Evolutionary conservation across 2,113 vertebrate species (phyloP).

Genomic region (Mesitornis unicolor): DNA sequence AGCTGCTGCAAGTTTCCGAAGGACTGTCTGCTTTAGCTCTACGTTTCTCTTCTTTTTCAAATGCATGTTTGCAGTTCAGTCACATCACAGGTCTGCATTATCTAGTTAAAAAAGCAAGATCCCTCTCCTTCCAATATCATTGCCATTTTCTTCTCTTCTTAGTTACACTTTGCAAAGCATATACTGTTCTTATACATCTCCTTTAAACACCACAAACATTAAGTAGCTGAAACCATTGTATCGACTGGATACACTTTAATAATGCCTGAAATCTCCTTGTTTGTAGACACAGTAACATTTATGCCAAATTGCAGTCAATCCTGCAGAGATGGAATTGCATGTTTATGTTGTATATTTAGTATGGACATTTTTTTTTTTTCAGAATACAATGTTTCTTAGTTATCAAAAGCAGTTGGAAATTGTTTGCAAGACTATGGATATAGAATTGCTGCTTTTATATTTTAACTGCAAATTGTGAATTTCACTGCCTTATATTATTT

Average conservation of each 20-base stretch:
- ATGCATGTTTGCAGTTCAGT: conserved; percentile 47
- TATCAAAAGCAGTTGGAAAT: conserved; percentile 91
- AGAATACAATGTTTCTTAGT: conserved; percentile 90
- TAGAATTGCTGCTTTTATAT: conserved; percentile 93
- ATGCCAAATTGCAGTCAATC: conserved; percentile 88
- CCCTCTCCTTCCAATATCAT: conserved; percentile 33
- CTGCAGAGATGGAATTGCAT: conserved; percentile 92
- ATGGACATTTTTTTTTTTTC: conserved; percentile 77
- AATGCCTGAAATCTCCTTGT: conserved; percentile 80
- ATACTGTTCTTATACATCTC: conserved; percentile 70
- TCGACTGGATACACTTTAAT: conserved; percentile 78
- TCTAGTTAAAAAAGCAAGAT: conserved; percentile 9
- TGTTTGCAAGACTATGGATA: conserved; percentile 91
- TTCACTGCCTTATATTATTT: conserved; percentile 99
- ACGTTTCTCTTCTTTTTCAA: conserved; percentile 19
- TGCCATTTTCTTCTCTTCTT: conserved; percentile 59
- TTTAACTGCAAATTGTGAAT: conserved; percentile 99
- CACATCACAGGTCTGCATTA: conserved; percentile 40
- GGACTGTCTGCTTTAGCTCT: conserved; percentile 52
- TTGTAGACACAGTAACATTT: conserved; percentile 87
- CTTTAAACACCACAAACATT: conserved; percentile 74
- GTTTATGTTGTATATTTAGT: conserved; percentile 98
- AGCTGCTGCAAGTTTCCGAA: conserved; percentile 35
- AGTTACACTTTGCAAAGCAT: conserved; percentile 62
- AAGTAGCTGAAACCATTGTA: conserved; percentile 73